A percentile compares a stretch with the other conserved stretches of the same genome.
Conservation (phyloP, 2,113 vertebrate genomes). For the Todiramphus chloris region DNA sequence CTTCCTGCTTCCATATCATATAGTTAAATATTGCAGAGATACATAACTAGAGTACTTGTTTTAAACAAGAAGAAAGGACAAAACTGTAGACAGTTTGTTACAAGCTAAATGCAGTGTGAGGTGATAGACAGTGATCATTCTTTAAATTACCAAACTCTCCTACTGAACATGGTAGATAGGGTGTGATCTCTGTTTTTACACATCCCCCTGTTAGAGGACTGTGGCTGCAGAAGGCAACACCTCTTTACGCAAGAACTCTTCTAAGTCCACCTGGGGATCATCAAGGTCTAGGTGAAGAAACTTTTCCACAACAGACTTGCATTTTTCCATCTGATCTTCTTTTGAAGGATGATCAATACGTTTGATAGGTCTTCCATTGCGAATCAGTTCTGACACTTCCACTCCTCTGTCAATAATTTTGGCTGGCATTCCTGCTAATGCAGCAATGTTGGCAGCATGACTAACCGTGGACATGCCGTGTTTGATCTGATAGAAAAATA, state of each 20-base stretch:
- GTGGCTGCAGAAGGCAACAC: conserved; percentile 78
- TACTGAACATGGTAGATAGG: background rate
- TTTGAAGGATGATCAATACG: conserved; percentile 47
- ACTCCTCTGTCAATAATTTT: conserved; percentile 85
- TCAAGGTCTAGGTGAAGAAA: conserved; percentile 90
- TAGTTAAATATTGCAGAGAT: background rate
- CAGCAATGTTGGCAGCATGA: conserved; percentile 91
- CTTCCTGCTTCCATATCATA: background rate
- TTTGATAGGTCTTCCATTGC: conserved; percentile 82
- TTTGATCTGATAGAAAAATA: conserved; percentile 94
- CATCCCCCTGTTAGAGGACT: conserved; percentile 44
- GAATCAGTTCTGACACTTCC: conserved; percentile 89
- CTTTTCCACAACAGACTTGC: conserved; percentile 82
- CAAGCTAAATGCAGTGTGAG: background rate
- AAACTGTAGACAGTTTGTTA: background rate
- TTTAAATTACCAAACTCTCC: background rate
- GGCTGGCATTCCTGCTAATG: conserved; percentile 86
- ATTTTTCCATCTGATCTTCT: conserved; percentile 76
- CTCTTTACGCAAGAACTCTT: conserved; percentile 83
- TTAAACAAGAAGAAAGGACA: background rate
- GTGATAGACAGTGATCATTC: background rate
- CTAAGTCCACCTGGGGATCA: conserved; percentile 81
- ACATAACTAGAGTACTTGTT: background rate
- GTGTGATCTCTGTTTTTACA: background rate
- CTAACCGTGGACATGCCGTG: conserved; percentile 87